A percentile compares a stretch with the other conserved stretches of the same genome.
Conservation (phyloP, 2,113 vertebrate species). For the Rhombomys opimus region DNA sequence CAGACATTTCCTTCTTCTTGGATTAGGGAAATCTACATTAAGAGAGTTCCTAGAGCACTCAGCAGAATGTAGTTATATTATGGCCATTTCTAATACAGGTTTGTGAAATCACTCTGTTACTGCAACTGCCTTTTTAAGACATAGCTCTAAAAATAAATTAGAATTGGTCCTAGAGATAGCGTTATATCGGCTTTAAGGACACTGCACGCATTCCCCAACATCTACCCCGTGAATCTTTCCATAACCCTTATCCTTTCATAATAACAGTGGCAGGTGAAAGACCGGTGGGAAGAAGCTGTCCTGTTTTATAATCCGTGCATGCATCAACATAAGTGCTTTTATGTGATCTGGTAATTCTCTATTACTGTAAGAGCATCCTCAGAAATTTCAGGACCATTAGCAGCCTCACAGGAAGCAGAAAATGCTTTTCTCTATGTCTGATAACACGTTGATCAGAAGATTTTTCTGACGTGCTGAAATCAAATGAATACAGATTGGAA, state of each 20-base stretch:
- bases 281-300: not conserved
- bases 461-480: slow-evolving; percentile 66
- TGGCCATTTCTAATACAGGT: not conserved
- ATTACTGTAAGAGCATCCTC: slow-evolving; percentile 40
- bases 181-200: not conserved
- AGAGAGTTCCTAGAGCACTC: not conserved
- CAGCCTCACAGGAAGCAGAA: not conserved
- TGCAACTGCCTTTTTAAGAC: not conserved
- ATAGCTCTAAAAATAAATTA: not conserved
- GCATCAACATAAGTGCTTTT: slow-evolving; percentile 22
- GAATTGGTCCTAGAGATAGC: not conserved
- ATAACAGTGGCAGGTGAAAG: not conserved
- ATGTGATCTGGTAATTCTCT: slow-evolving; percentile 53
- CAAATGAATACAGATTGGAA: slow-evolving; percentile 66
- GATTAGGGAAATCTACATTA: not conserved
- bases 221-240: not conserved
- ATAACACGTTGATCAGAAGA: slow-evolving; percentile 64
- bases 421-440: slow-evolving; percentile 51
- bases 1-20: not conserved
- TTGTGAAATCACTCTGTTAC: not conserved
- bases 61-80: not conserved
- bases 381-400: slow-evolving; percentile 58
- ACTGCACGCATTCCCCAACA: not conserved
- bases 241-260: not conserved
- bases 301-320: slow-evolving; percentile 20